phyloP scores from a whole-genome alignment of 37 sponge, comb jelly and placozoan genomes.

The Oscarella lobularis region DNA sequence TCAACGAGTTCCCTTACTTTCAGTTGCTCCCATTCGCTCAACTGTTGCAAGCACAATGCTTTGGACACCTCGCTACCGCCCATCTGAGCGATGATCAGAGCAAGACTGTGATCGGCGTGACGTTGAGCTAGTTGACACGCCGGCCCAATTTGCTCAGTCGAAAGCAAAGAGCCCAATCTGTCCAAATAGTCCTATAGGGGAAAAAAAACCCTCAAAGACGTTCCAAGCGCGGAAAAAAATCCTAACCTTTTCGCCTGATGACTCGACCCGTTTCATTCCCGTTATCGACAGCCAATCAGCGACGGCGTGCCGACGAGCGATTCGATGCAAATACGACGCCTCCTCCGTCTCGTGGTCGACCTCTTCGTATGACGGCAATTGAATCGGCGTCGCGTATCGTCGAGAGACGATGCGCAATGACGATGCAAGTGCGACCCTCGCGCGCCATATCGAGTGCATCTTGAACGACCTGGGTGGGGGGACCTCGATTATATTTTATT shows the following conservation, averaged over 20 bases:
- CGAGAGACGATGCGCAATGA: slow-evolving; percentile 43
- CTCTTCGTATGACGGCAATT: slow-evolving; percentile 33
- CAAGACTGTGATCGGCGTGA: slow-evolving; percentile 37
- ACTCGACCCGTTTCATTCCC: no score
- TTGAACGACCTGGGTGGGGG: slow-evolving; percentile 42
- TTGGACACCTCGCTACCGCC: background rate
- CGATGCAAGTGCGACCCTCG: slow-evolving; percentile 32
- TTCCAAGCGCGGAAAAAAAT: no score
- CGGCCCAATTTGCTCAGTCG: slow-evolving; percentile 18
- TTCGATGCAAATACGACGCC: no score
- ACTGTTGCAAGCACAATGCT: slow-evolving; percentile 22
- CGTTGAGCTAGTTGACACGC: slow-evolving; percentile 37
- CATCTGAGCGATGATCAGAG: slow-evolving; percentile 46
- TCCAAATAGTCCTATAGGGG: no score
- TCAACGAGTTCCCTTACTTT: slow-evolving; percentile 10
- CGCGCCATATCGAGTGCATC: slow-evolving; percentile 35
- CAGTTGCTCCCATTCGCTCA: slow-evolving; percentile 29
- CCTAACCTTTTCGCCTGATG: no score
- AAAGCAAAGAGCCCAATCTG: slow-evolving; percentile 40
- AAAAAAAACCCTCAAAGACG: no score
- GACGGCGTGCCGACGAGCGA: no score
- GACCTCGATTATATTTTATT: no score
- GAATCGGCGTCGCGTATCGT: slow-evolving; percentile 39
- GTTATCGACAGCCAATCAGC: no score
- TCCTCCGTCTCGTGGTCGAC: slow-evolving; percentile 15